Percentiles rank a stretch among this genome's conserved stretches.
Conservation (phyloP, 1,140 invertebrate genomes). For the Drosophila asahinai region DNA sequence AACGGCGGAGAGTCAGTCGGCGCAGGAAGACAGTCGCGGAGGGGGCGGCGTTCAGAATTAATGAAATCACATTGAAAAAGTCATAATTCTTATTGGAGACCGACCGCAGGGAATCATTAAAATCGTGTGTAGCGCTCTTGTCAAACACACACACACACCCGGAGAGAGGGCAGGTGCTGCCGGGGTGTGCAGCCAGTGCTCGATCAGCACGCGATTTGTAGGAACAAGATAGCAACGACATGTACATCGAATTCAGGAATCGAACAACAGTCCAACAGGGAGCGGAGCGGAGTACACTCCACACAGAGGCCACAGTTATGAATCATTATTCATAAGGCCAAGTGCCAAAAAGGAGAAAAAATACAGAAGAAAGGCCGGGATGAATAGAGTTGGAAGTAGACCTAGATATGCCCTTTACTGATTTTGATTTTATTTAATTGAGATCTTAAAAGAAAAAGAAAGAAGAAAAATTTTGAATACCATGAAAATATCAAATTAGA, state of each 20-base stretch:
- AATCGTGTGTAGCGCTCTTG: conserved; percentile 77
- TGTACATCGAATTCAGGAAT: conserved; percentile 75
- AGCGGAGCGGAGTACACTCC: conserved; percentile 4
- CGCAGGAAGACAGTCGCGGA: neutral
- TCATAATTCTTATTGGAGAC: conserved; percentile 74
- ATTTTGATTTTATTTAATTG: neutral
- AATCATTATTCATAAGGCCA: conserved; percentile 72
- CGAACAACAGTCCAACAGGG: conserved; percentile 56
- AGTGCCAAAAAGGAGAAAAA: conserved; percentile 37
- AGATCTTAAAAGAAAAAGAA: neutral
- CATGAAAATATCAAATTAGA: no score
- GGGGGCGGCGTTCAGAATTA: conserved; percentile 55
- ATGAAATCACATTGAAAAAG: conserved; percentile 81
- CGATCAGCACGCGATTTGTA: conserved; percentile 82
- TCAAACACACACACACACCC: conserved; percentile 55
- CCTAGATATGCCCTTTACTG: neutral
- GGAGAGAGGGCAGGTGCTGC: conserved; percentile 17
- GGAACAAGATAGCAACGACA: conserved; percentile 80
- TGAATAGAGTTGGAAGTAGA: neutral
- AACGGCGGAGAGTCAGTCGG: conserved; percentile 58
- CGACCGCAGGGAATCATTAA: conserved; percentile 80
- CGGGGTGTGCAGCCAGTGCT: conserved; percentile 25
- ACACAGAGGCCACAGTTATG: conserved; percentile 56
- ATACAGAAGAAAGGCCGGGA: conserved; percentile 19
- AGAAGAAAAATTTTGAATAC: neutral